These are phyloP conservation scores for Trochalopteron elliotii DNA, from an alignment of 2,113 vertebrate genomes.

Conservation along the genomic window DNA sequence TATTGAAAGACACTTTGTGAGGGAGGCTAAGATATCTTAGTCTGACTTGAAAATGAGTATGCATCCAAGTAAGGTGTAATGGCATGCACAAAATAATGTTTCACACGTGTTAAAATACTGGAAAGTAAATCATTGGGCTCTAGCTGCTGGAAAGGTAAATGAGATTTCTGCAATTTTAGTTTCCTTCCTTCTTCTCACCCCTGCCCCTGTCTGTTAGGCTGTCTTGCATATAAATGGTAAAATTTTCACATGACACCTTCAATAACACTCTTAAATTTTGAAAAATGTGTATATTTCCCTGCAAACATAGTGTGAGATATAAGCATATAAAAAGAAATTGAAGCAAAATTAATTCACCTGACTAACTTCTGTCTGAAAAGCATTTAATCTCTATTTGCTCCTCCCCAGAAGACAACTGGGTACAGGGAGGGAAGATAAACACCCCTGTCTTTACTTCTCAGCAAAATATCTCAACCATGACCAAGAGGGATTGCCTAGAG, in stretches of 20 bases:
- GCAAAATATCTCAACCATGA: slow-evolving; percentile 10
- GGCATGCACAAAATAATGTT: not conserved
- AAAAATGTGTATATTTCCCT: not conserved
- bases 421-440: slow-evolving; percentile 30
- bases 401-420: not conserved
- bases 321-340: not conserved
- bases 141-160: not conserved
- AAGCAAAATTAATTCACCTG: slow-evolving; percentile 1
- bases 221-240: not conserved
- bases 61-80: not conserved
- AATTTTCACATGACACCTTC: not conserved
- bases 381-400: slow-evolving; percentile 35
- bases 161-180: not conserved
- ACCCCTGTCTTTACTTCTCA: not conserved
- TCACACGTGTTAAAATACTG: not conserved
- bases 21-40: not conserved
- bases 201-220: not conserved
- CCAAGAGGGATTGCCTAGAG: slow-evolving; percentile 11
- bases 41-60: not conserved
- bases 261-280: not conserved
- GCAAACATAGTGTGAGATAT: not conserved
- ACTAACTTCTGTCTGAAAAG: not conserved
- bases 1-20: not conserved
- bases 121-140: not conserved
- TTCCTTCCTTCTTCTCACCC: not conserved